These are phyloP conservation scores for Epicauta chinensis DNA, from an alignment of 1,140 invertebrate genomes.

Conservation along the genomic window DNA sequence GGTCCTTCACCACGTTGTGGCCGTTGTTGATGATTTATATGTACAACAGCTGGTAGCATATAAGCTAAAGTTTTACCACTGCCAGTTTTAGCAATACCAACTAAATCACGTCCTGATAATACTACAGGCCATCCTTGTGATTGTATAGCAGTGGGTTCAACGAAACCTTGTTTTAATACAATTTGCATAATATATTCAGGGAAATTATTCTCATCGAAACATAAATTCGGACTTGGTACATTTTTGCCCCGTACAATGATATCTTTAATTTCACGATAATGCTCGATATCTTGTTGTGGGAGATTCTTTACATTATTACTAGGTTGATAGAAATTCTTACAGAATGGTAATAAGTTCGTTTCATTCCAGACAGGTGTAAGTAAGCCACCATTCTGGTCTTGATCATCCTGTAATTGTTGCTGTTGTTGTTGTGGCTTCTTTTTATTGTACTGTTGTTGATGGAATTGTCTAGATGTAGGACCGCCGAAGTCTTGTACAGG, in stretches of 20 bases:
- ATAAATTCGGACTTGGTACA: slow-evolving; percentile 77
- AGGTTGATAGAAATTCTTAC: slow-evolving; percentile 89
- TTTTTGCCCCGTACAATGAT: slow-evolving; percentile 82
- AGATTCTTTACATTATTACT: slow-evolving; percentile 68
- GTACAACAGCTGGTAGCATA: slow-evolving; percentile 72
- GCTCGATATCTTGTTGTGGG: slow-evolving; percentile 64
- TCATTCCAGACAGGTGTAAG: slow-evolving; percentile 82
- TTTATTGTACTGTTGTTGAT: slow-evolving; percentile 22
- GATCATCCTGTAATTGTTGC: slow-evolving; percentile 53
- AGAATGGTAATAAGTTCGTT: slow-evolving; percentile 68
- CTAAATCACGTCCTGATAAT: slow-evolving; percentile 82
- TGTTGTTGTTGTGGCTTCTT: slow-evolving; percentile 23
- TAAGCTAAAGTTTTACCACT: slow-evolving; percentile 87
- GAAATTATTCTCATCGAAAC: slow-evolving; percentile 85
- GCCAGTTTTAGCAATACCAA: slow-evolving; percentile 93
- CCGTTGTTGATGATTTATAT: slow-evolving; percentile 66
- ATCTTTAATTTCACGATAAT: slow-evolving; percentile 66
- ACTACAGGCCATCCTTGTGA: slow-evolving; percentile 83
- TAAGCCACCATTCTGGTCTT: slow-evolving; percentile 51
- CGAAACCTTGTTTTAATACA: slow-evolving; percentile 64
- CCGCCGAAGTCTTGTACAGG: slow-evolving; percentile 52
- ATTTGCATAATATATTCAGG: slow-evolving; percentile 75
- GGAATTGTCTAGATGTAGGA: slow-evolving; percentile 52
- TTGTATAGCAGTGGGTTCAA: slow-evolving; percentile 77
- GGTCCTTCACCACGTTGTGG: slow-evolving; percentile 79